Evolutionary conservation across 2,113 vertebrate genomes (phyloP).

Genomic region (Prietella phreatophila): DNA sequence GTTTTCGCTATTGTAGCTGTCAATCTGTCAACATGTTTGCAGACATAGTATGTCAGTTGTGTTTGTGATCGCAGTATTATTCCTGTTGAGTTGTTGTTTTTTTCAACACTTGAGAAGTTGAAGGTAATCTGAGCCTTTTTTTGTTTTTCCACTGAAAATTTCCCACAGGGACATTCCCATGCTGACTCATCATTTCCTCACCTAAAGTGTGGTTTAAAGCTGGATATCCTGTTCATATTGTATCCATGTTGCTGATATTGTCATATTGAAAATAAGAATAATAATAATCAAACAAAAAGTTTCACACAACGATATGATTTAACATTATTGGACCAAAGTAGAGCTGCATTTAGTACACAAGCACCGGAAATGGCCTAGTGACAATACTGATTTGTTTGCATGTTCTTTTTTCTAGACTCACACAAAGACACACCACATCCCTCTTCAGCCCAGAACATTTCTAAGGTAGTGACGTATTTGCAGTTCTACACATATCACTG

Average conservation of each 20-base stretch:
- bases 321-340: not conserved
- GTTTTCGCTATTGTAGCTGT: not conserved
- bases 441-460: not conserved
- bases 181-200: not conserved
- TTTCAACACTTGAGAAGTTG: not conserved
- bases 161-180: not conserved
- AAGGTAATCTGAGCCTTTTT: not conserved
- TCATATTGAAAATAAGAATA: not conserved
- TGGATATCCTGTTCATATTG: not conserved
- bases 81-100: not conserved
- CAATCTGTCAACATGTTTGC: not conserved
- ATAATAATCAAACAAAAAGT: too few species aligned
- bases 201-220: not conserved
- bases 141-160: not conserved
- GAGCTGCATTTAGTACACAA: not conserved
- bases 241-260: not conserved
- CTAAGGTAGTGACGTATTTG: conserved; percentile 9
- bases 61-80: not conserved
- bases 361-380: not conserved
- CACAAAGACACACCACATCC: not conserved
- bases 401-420: conserved; percentile 4
- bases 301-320: not conserved
- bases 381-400: not conserved
- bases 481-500: not conserved
- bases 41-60: too few species aligned